Evolutionary conservation across 2,888 invertebrate species (phyloP).

Genomic region (Laspeyria flexula): DNA sequence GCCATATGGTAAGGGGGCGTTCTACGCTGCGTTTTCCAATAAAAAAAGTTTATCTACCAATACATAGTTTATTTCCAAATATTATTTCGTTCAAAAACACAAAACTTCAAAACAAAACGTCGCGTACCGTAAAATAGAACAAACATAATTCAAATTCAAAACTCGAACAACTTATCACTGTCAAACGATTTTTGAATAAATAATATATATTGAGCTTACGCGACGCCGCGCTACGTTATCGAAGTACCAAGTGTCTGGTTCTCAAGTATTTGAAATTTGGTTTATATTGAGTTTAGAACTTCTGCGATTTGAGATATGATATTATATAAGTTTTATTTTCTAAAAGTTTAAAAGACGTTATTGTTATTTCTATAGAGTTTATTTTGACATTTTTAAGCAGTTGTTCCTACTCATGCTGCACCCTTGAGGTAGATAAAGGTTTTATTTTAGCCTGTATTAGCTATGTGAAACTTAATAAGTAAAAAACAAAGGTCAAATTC

Average conservation of each 20-base stretch:
- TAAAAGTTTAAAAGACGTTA: not conserved
- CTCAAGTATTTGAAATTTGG: not conserved
- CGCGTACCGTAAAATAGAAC: not conserved
- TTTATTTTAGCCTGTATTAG: no score
- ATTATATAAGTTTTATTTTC: not conserved
- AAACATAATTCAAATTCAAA: conserved; percentile 1
- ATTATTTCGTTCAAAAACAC: not conserved
- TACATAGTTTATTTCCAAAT: not conserved
- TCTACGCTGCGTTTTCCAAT: no score
- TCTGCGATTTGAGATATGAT: not conserved
- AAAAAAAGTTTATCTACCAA: no score
- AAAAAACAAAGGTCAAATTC: no score
- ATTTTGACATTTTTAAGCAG: no score
- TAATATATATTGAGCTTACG: not conserved
- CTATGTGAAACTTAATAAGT: no score
- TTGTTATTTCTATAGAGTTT: no score
- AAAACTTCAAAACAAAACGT: not conserved
- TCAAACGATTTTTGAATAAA: conserved; percentile 8
- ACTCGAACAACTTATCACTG: not conserved
- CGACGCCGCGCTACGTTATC: not conserved
- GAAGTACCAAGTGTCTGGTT: not conserved
- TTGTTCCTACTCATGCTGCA: no score
- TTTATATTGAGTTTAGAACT: not conserved
- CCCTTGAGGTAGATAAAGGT: no score
- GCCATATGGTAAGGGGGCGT: no score